Conservation (phyloP, 2,888 invertebrate species). For the Arrhopalites spinosus region DNA sequence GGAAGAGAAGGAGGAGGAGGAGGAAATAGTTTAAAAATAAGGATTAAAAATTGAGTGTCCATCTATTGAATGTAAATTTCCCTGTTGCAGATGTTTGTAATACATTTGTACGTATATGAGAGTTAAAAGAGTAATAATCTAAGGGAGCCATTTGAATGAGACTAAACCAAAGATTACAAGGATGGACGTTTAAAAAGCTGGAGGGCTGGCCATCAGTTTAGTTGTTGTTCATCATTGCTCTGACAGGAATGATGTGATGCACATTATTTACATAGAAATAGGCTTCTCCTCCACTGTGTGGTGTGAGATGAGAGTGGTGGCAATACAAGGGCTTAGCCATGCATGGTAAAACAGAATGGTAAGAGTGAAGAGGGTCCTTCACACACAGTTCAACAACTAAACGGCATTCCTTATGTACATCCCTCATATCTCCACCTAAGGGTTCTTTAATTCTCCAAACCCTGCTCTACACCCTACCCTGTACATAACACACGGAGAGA, state of each 20-base stretch:
- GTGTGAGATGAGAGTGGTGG: constrained; percentile 24
- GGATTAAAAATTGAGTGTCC: too few relatives aligned
- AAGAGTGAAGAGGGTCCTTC: constrained; percentile 13
- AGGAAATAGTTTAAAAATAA: too few relatives aligned
- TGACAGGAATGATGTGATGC: constrained; percentile 31
- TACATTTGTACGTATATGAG: too few relatives aligned
- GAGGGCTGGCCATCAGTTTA: constrained; percentile 31
- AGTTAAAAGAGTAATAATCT: neutral
- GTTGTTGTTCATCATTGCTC: constrained; percentile 33
- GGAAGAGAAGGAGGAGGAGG: too few relatives aligned
- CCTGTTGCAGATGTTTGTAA: constrained; percentile 18
- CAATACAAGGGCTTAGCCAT: constrained; percentile 33
- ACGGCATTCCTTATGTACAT: neutral
- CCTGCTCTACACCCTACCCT: constrained; percentile 14
- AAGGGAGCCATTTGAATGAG: neutral
- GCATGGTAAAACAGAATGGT: constrained; percentile 26
- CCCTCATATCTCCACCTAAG: neutral
- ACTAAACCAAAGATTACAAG: constrained; percentile 21
- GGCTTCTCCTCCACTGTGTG: constrained; percentile 25
- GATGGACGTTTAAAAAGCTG: neutral
- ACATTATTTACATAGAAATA: constrained; percentile 37
- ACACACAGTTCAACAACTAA: neutral
- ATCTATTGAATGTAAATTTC: constrained; percentile 10
- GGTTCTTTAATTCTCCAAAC: neutral
- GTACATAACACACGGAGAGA: neutral